Conservation (phyloP, 2,888 invertebrate genomes). For the Tetragonisca angustula region DNA sequence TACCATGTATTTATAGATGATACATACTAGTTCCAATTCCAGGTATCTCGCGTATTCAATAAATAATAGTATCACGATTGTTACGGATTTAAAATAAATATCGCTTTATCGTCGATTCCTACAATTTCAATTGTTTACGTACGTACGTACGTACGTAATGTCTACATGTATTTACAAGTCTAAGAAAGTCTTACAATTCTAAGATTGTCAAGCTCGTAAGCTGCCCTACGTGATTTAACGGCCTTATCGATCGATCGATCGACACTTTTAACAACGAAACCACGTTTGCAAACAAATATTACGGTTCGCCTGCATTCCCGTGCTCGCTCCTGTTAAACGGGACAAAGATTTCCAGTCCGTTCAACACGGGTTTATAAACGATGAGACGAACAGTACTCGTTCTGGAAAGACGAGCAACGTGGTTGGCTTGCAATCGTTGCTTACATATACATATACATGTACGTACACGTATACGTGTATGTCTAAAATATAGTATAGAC, state of each 20-base stretch:
- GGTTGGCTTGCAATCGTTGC: slow-evolving; percentile 6
- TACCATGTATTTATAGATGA: slow-evolving; percentile 62
- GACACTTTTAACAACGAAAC: not conserved
- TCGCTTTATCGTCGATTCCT: slow-evolving; percentile 62
- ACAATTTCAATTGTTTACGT: slow-evolving; percentile 41
- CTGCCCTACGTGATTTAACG: slow-evolving; percentile 17
- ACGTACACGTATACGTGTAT: not conserved
- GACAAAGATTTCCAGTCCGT: slow-evolving; percentile 4
- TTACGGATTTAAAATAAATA: slow-evolving; percentile 77
- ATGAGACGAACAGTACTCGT: slow-evolving; percentile 17
- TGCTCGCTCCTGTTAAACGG: not conserved
- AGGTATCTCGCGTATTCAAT: slow-evolving; percentile 75
- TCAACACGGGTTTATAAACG: not conserved
- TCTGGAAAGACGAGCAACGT: not conserved
- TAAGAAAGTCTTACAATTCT: slow-evolving; percentile 8
- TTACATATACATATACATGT: no score
- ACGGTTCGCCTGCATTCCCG: not conserved
- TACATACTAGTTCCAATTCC: slow-evolving; percentile 60
- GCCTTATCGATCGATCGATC: slow-evolving; percentile 2
- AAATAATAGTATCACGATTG: slow-evolving; percentile 79
- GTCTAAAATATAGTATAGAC: slow-evolving; percentile 13
- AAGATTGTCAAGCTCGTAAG: slow-evolving; percentile 39
- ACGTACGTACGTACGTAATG: no score
- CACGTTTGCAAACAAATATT: not conserved
- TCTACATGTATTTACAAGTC: slow-evolving; percentile 20